phyloP scores from a whole-genome alignment of 2,888 invertebrate species.

The Limnephilus marmoratus region DNA sequence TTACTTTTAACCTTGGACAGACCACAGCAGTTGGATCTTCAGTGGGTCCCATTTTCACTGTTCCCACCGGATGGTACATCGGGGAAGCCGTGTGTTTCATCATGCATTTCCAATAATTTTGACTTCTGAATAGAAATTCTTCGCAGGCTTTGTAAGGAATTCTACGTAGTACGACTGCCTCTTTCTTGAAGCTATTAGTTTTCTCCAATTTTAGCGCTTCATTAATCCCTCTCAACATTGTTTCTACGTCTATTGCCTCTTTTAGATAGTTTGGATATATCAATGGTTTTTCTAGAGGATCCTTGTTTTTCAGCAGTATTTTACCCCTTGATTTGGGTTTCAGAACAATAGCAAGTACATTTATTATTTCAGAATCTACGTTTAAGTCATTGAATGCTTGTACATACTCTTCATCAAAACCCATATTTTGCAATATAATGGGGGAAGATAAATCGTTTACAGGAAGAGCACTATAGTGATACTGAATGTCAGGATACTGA shows the following conservation, averaged over 20 bases:
- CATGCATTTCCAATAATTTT: constrained; percentile 82
- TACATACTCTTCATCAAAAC: constrained; percentile 69
- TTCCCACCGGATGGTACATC: constrained; percentile 83
- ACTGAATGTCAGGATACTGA: constrained; percentile 69
- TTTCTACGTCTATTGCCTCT: constrained; percentile 74
- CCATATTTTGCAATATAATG: constrained; percentile 55
- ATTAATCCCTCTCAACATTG: constrained; percentile 71
- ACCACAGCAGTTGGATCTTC: constrained; percentile 81
- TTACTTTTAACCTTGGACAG: constrained; percentile 80
- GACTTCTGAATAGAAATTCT: constrained; percentile 70
- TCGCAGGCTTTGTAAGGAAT: constrained; percentile 68
- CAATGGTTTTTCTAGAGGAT: constrained; percentile 80
- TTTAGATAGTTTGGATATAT: constrained; percentile 79
- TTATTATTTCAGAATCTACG: constrained; percentile 67
- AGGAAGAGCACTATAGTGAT: constrained; percentile 66
- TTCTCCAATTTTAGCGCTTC: constrained; percentile 69
- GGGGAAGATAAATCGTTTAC: not conserved
- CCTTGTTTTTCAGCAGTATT: constrained; percentile 80
- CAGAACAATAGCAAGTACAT: constrained; percentile 77
- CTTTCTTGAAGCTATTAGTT: constrained; percentile 71
- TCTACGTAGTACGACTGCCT: constrained; percentile 69
- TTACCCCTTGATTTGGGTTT: constrained; percentile 83
- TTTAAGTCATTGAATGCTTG: constrained; percentile 67
- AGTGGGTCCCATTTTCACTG: constrained; percentile 84
- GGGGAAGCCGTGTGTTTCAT: constrained; percentile 81